These are phyloP conservation scores for Percopsis omiscomaycus DNA, from an alignment of 2,797 vertebrate genomes.

Conservation along the genomic window DNA sequence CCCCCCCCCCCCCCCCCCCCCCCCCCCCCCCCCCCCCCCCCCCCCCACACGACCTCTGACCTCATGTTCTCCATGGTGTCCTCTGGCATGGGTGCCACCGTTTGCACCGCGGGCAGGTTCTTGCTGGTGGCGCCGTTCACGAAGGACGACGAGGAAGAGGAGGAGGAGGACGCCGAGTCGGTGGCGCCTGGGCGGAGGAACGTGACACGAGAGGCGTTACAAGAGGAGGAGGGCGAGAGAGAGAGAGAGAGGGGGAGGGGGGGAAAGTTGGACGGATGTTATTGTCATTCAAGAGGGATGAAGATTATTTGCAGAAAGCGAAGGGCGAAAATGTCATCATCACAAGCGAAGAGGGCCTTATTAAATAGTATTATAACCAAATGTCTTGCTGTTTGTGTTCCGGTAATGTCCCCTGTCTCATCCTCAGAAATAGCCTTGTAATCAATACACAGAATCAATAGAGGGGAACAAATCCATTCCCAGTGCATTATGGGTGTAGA, in stretches of 20 bases:
- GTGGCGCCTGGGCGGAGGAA: conserved; percentile 83
- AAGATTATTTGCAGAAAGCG: conserved; percentile 7
- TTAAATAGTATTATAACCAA: conserved; percentile 40
- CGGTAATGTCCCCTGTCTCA: conserved; percentile 51
- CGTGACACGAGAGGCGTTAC: not conserved
- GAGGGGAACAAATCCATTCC: conserved; percentile 33
- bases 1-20: no score
- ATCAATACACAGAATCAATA: conserved; percentile 64
- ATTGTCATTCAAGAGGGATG: conserved; percentile 4
- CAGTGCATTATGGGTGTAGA: conserved; percentile 52
- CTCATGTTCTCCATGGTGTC: conserved; percentile 98
- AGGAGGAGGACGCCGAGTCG: conserved; percentile 95
- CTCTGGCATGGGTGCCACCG: conserved; percentile 97
- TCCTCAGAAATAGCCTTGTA: conserved; percentile 55
- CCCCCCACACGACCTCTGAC: conserved; percentile 63
- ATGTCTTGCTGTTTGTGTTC: conserved; percentile 44
- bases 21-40: no score
- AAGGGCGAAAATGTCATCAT: not conserved
- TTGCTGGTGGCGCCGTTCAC: conserved; percentile 98
- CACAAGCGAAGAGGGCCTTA: conserved; percentile 31
- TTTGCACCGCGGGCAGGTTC: conserved; percentile 97
- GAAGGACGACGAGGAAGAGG: conserved; percentile 96
- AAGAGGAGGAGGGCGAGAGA: not conserved
- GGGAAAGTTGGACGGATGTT: conserved; percentile 19
- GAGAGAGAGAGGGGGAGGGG: not conserved